A percentile compares a stretch with the other conserved stretches of the same genome.
Evolutionary conservation across 2,113 vertebrate species (phyloP).

Genomic region (Notarius lentiginosus): DNA sequence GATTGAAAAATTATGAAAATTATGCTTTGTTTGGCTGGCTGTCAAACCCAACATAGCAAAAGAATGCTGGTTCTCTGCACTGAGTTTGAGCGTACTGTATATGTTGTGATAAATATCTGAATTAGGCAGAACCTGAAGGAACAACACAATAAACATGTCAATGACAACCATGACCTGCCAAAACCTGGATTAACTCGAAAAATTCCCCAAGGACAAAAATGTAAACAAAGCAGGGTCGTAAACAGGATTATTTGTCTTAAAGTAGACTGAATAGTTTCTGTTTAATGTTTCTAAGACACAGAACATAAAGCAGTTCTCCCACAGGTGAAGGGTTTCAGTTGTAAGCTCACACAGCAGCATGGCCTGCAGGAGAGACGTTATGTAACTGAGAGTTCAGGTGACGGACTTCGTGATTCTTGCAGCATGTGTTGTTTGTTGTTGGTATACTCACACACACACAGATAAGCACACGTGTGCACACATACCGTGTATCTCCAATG

Average conservation of each 20-base stretch:
- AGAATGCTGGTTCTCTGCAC: neutral
- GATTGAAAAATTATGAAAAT: neutral
- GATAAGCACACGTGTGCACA: neutral
- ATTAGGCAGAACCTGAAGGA: neutral
- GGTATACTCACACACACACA: neutral
- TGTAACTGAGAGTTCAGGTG: slow-evolving; percentile 19
- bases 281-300: neutral
- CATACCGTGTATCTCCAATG: neutral
- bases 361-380: neutral
- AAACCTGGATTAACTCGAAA: neutral
- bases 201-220: neutral
- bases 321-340: slow-evolving; percentile 20
- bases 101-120: neutral
- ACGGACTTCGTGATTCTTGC: neutral
- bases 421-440: neutral
- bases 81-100: neutral
- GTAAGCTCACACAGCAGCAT: neutral
- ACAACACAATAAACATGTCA: neutral
- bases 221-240: neutral
- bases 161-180: neutral
- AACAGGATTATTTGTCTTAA: slow-evolving; percentile 15
- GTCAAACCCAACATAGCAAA: neutral
- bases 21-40: neutral
- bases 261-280: neutral
- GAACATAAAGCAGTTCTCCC: neutral